These are phyloP conservation scores for Coranthus polyacanthus DNA, from an alignment of 2,797 vertebrate species.

Conservation along the genomic window DNA sequence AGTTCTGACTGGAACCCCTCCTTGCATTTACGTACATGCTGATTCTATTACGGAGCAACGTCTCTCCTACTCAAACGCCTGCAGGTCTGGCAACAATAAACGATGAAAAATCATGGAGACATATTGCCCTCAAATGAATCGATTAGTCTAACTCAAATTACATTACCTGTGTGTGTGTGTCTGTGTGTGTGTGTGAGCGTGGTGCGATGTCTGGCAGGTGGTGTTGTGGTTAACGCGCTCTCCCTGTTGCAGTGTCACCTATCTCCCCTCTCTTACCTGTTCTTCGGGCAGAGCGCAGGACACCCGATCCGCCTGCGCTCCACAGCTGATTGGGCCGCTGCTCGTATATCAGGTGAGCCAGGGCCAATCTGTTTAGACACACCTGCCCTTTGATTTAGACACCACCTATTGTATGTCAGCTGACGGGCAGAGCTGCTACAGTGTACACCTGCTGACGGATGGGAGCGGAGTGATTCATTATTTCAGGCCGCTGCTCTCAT, in stretches of 20 bases:
- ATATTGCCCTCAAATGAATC: conserved; percentile 56
- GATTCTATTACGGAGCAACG: conserved; percentile 74
- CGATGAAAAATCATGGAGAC: conserved; percentile 35
- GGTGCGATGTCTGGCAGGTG: conserved; percentile 63
- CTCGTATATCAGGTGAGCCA: conserved; percentile 68
- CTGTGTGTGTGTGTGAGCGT: conserved; percentile 14
- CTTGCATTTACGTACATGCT: conserved; percentile 73
- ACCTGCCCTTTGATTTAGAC: conserved; percentile 76
- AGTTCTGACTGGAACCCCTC: conserved; percentile 57
- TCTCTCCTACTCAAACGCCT: conserved; percentile 47
- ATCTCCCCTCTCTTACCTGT: conserved; percentile 62
- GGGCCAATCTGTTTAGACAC: conserved; percentile 78
- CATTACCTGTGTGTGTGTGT: conserved; percentile 24
- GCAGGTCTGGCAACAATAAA: conserved; percentile 53
- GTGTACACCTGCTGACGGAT: conserved; percentile 58
- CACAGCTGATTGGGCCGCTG: conserved; percentile 66
- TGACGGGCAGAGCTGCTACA: conserved; percentile 44
- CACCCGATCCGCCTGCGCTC: conserved; percentile 63
- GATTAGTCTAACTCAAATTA: conserved; percentile 31
- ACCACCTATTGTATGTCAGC: conserved; percentile 62
- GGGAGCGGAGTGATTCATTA: conserved; percentile 13
- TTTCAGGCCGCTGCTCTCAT: background rate
- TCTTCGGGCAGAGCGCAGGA: conserved; percentile 57
- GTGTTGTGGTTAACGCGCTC: conserved; percentile 69
- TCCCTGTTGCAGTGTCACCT: conserved; percentile 72